Evolutionary conservation across 2,113 vertebrate genomes (phyloP), one percentile per base, ranked within the genome.

Genomic region (Mus musculus): DNA sequence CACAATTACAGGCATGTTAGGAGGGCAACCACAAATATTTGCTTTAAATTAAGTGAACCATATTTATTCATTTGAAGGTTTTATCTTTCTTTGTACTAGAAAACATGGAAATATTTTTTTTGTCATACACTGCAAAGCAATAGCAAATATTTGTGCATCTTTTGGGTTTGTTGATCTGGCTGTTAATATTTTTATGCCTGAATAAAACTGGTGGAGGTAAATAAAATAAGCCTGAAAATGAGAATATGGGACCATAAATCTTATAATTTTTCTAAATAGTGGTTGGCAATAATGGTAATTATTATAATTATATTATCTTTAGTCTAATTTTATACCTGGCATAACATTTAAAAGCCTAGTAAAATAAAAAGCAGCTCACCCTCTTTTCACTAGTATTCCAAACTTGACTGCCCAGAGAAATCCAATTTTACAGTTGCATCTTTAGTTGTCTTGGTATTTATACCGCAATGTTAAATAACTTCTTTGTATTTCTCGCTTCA

Each of bases 1-100:
- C 94, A 63, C 42, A 82, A 91, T 84, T n/a, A 93, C 88, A 96
- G 16, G 8, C 61, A 84, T 87, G 54, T 91, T 61, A 22, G 54
- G 46, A 81, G 5, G 76, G 20, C 22, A 3, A 33, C 76, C 65
- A 95, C 46, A 89, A 93, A 91, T 93, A 94, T 93, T 94, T 88
- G 80, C 73, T 97, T 94, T 91, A 93, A 95, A 89, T 91, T 94
- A 96, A 96, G 76, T 81, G 67, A 89, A 49, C 46, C 61, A 63
- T 19, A 13, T 90, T 92, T 92, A 72, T 93, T 87, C 89, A 95
- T 96, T 61, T 61, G 22, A 87, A 92, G 59, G 77, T 73, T 77
- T 87, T 90, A 56, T 90, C 39, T 73, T 59, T 56, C 93, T 95
- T 86, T 72, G 63, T 80, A 59, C 24, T 77, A 87, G 71, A 89